These are phyloP conservation scores for Trachemys scripta DNA, from an alignment of 2,113 vertebrate genomes.

Conservation along the genomic window DNA sequence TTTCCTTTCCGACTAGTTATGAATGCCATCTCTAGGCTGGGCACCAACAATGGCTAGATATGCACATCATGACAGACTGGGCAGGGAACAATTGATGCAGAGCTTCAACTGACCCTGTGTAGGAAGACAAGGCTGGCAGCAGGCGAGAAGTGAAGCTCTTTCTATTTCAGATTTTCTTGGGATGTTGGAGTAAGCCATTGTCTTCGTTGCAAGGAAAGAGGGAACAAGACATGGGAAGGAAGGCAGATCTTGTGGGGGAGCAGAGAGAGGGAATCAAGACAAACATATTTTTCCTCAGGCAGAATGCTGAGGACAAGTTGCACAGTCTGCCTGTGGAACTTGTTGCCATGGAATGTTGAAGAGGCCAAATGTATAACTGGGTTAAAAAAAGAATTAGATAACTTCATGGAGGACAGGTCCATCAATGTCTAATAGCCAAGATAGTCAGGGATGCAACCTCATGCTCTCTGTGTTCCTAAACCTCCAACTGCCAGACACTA, in stretches of 20 bases:
- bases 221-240: not conserved
- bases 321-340: not conserved
- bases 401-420: not conserved
- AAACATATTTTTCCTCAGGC: not conserved
- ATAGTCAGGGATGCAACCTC: not conserved
- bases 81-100: not conserved
- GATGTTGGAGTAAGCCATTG: not conserved
- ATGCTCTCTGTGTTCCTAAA: not conserved
- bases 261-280: not conserved
- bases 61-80: not conserved
- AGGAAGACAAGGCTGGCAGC: not conserved
- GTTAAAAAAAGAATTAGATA: not conserved
- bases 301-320: not conserved
- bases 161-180: not conserved
- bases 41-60: not conserved
- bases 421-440: not conserved
- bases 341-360: not conserved
- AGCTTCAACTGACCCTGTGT: not conserved
- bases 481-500: not conserved
- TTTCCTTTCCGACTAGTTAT: not conserved
- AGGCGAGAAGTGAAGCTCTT: not conserved
- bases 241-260: not conserved
- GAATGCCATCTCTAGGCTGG: not conserved
- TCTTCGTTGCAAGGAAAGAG: not conserved
- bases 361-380: not conserved